These are phyloP conservation scores for Lepidurus apus DNA, from an alignment of 1,140 invertebrate species.

Conservation along the genomic window DNA sequence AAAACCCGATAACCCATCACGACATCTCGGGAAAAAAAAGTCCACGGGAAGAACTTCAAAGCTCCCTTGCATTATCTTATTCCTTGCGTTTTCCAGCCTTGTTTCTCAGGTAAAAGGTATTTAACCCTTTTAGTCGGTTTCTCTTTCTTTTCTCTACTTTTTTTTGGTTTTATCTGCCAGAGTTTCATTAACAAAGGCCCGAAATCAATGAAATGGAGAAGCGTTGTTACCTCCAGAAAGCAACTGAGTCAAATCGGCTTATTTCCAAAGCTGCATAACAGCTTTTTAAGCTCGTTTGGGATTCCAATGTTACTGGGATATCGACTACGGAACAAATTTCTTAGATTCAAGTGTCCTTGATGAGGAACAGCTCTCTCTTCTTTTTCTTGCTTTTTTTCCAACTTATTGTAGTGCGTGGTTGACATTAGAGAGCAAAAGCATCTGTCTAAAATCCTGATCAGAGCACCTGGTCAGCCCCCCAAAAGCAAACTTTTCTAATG, in stretches of 20 bases:
- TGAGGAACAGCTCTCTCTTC: constrained; percentile 6
- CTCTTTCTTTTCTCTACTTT: neutral
- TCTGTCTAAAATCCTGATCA: constrained; percentile 9
- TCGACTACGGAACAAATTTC: too few relatives aligned
- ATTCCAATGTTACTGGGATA: neutral
- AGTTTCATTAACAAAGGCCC: constrained; percentile 19
- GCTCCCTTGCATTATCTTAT: neutral
- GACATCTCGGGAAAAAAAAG: neutral
- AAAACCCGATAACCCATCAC: neutral
- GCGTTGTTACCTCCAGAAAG: neutral
- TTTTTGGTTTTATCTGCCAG: neutral
- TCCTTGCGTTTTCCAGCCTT: neutral
- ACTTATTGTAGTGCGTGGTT: neutral
- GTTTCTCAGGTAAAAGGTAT: neutral
- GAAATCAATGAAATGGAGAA: constrained; percentile 1
- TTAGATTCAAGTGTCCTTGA: neutral
- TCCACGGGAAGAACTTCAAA: neutral
- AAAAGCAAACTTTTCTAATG: neutral
- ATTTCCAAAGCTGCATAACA: neutral
- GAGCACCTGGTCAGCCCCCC: neutral
- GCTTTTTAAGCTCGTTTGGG: neutral
- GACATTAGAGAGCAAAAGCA: neutral
- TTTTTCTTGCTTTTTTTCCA: neutral
- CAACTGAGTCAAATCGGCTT: neutral
- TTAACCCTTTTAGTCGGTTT: neutral